Percentiles rank a stretch among this genome's conserved stretches.
Evolutionary conservation across 92 coral and sea anemone genomes (phyloP).

Genomic region (Palythoa grandiflora): DNA sequence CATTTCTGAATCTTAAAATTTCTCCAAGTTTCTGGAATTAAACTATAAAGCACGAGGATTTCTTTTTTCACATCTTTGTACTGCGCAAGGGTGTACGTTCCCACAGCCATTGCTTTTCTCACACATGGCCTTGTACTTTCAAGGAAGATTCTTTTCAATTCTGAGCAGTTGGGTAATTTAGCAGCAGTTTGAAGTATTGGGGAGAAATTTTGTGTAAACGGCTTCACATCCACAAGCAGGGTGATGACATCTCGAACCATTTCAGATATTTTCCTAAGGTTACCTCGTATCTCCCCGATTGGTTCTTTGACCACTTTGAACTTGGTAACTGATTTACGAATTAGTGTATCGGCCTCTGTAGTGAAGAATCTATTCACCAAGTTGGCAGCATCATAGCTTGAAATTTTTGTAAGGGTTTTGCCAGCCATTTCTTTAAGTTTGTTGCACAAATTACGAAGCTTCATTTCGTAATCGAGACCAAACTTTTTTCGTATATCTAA

Average conservation of each 20-base stretch:
- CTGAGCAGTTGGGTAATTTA: conserved; percentile 85
- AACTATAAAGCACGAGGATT: conserved; percentile 69
- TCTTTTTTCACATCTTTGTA: conserved; percentile 93
- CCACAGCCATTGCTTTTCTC: conserved; percentile 74
- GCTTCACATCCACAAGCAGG: conserved; percentile 79
- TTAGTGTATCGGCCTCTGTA: conserved; percentile 79
- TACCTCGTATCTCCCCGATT: conserved; percentile 69
- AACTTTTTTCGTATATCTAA: conserved; percentile 79
- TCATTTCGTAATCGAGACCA: conserved; percentile 79
- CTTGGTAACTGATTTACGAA: conserved; percentile 73
- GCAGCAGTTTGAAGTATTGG: conserved; percentile 81
- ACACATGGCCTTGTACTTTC: conserved; percentile 87
- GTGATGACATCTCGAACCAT: conserved; percentile 77
- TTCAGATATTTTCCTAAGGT: conserved; percentile 66
- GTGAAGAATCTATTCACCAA: conserved; percentile 78
- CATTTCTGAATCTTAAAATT: conserved; percentile 57
- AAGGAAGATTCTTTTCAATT: conserved; percentile 67
- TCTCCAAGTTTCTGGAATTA: conserved; percentile 95
- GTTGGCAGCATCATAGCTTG: conserved; percentile 71
- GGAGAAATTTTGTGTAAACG: conserved; percentile 83
- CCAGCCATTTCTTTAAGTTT: conserved; percentile 76
- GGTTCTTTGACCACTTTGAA: conserved; percentile 82
- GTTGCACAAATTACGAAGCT: conserved; percentile 81
- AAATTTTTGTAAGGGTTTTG: conserved; percentile 72
- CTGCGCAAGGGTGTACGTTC: conserved; percentile 78